These are phyloP conservation scores for Drepana arcuata DNA, from an alignment of 1,140 invertebrate genomes.

Conservation along the genomic window DNA sequence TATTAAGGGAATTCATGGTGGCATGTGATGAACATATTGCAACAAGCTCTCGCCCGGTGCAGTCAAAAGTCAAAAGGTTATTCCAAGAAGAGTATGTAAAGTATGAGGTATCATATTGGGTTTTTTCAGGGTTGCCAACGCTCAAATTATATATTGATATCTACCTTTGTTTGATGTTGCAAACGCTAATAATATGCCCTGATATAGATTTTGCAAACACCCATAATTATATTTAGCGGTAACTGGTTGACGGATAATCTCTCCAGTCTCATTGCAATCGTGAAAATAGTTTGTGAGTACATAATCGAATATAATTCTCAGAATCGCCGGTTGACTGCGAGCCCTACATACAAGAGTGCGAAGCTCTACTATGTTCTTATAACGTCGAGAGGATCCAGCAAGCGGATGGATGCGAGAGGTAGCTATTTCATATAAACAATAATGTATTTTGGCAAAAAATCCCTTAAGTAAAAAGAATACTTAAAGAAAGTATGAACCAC, in stretches of 20 bases:
- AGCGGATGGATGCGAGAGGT: not conserved
- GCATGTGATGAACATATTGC: too few species aligned
- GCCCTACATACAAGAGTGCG: conserved; percentile 1
- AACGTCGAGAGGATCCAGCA: not conserved
- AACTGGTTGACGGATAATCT: not conserved
- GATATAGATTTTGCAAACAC: not conserved
- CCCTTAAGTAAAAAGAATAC: not conserved
- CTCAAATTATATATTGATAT: too few species aligned
- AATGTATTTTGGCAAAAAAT: not conserved
- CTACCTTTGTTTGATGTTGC: too few species aligned
- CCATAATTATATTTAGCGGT: not conserved
- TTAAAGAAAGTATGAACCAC: not conserved
- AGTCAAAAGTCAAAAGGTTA: too few species aligned
- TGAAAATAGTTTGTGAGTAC: not conserved
- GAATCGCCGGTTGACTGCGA: not conserved
- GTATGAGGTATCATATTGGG: too few species aligned
- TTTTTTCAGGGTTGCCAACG: too few species aligned
- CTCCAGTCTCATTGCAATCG: not conserved
- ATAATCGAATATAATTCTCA: not conserved
- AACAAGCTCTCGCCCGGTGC: too few species aligned
- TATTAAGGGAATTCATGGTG: too few species aligned
- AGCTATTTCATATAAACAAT: not conserved
- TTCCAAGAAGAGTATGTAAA: too few species aligned
- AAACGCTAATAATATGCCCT: too few species aligned
- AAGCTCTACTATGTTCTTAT: not conserved